Base-by-base conservation (phyloP, 1,140 invertebrate genomes). In the Drosophila lacteicornis region DNA sequence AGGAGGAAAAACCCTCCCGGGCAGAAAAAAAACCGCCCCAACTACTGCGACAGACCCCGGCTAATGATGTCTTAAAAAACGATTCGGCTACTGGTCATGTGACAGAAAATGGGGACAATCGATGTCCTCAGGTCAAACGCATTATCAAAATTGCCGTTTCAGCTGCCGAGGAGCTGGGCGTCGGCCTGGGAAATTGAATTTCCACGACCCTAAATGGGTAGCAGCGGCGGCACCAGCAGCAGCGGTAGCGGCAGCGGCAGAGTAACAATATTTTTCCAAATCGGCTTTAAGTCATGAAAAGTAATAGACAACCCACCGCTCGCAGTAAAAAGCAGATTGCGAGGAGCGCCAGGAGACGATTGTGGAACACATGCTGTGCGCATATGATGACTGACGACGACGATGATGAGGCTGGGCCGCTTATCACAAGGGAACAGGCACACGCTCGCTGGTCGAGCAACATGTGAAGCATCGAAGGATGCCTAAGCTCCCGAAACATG, bases 241-340 rank as follows among this genome's bases (percentile, higher is more conserved):
- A 46, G 19, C 27, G 13, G 42, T 17, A 22, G 53, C 4, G 17
- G 33, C 42, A 49, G 59, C 22, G 33, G 27, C 58, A 67, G 56
- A 68, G 62, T 82, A 91, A 91, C 91, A 91, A 91, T 91, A 92
- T 91, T 91, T 91, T 91, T 73, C 75, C 75, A 91, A 91, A 91
- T 92, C 91, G 91, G 91, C 91, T 91, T 91, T 92, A 87, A 82
- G 85, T 92, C 91, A 91, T 92, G 80, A 91, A 91, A 91, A 91
- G 78, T 92, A 92, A 91, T 91, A 90, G 90, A 84, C 84, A 85
- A 91, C 69, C 79, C 80, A 63, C 42, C 46, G 25, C 25, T 36
- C 45, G 85, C 71, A 80, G 84, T 90, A 85, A 79, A 90, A 90
- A 91, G 86, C 90, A 91, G 90, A 91, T 91, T 91, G 90, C 79